Percentiles rank a stretch among this genome's conserved stretches.
phyloP scores from a whole-genome alignment of 1,140 invertebrate species.

The Eciton burchellii region DNA sequence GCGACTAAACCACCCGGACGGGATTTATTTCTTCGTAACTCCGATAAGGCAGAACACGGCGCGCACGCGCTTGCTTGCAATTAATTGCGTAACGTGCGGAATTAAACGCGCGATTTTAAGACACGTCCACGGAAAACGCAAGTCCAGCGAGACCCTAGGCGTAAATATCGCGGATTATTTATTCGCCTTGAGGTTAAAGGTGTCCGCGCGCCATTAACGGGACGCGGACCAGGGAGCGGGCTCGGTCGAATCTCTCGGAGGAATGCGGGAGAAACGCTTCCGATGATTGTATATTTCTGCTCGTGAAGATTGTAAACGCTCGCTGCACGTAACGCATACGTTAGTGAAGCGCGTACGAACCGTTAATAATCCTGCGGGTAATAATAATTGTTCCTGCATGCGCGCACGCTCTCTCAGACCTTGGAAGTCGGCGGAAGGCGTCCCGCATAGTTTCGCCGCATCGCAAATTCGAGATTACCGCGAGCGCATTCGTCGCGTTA shows the following conservation, averaged over 20 bases:
- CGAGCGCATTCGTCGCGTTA: too few relatives aligned
- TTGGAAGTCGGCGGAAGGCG: too few relatives aligned
- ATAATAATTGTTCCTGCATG: background rate
- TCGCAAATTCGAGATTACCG: background rate
- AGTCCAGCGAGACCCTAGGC: slow-evolving; percentile 6
- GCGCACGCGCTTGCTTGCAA: background rate
- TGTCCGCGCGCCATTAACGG: slow-evolving; percentile 36
- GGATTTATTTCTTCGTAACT: slow-evolving; percentile 35
- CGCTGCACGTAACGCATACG: background rate
- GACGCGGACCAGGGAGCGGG: slow-evolving; percentile 32
- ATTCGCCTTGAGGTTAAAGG: slow-evolving; percentile 42
- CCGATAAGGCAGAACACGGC: background rate
- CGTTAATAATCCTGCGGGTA: slow-evolving; percentile 11
- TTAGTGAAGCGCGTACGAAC: background rate
- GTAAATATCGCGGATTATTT: slow-evolving; percentile 48
- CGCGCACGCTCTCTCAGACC: too few relatives aligned
- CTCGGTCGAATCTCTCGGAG: background rate
- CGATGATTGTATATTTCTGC: slow-evolving; percentile 22
- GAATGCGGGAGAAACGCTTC: slow-evolving; percentile 33
- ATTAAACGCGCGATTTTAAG: slow-evolving; percentile 52
- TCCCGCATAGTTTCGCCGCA: background rate
- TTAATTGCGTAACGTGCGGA: slow-evolving; percentile 42
- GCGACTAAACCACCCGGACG: background rate
- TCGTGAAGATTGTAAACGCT: background rate
- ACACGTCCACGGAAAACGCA: slow-evolving; percentile 1